phyloP scores from a whole-genome alignment of 1,140 invertebrate species.

The Neocloeon triangulifer region DNA sequence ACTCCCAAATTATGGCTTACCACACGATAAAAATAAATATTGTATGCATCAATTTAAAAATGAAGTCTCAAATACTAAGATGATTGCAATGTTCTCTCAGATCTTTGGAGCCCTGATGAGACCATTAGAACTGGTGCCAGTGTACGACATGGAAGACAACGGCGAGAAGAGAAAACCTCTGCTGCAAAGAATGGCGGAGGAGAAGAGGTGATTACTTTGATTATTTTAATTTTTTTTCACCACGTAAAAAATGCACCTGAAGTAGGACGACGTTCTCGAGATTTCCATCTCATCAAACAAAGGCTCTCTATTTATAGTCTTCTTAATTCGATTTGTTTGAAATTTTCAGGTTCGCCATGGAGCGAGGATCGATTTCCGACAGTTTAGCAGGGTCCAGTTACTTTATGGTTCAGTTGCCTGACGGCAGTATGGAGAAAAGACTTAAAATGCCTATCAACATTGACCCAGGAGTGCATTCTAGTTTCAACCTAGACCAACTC shows the following conservation, averaged over 20 bases:
- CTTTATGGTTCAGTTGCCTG: conserved; percentile 72
- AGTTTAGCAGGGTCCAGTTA: conserved; percentile 76
- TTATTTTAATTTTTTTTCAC: no score
- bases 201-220: no score
- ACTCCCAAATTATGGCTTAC: not conserved
- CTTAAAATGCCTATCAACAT: conserved; percentile 61
- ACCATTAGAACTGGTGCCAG: conserved; percentile 42
- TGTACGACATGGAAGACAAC: conserved; percentile 1
- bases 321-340: no score
- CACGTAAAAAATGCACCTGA: no score
- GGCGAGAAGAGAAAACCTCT: conserved; percentile 43
- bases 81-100: conserved; percentile 19
- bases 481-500: conserved; percentile 62
- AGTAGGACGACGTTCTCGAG: no score
- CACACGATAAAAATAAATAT: no score
- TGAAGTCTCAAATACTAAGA: no score
- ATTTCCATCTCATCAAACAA: no score
- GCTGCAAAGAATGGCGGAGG: conserved; percentile 74
- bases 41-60: no score
- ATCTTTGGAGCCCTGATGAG: conserved; percentile 86
- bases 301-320: no score
- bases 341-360: conserved; percentile 71
- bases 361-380: conserved; percentile 62
- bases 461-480: conserved; percentile 84
- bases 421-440: conserved; percentile 69